Base-by-base conservation (phyloP, 2,113 vertebrate genomes). In the Lepus timidus region DNA sequence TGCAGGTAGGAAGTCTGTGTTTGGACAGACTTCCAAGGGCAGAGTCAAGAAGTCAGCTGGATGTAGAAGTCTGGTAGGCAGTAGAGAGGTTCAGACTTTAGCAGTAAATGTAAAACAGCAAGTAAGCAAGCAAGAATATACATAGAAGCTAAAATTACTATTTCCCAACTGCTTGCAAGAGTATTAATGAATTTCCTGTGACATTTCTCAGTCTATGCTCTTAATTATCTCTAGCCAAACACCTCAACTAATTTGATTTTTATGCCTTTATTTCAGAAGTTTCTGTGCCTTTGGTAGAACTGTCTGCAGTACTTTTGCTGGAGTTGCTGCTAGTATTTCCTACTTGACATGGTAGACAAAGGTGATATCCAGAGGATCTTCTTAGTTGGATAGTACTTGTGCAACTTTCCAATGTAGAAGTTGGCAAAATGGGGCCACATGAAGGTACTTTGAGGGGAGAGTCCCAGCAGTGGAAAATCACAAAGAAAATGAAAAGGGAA, bases 221-320 rank as follows among this genome's bases (percentile, higher is more conserved):
- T 90, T 70, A 58, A 58, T 19, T 31, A 4, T 9, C 14, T 84
- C 23, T 39, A 85, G 67, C n/a, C 85, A 94, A 64, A 44, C 58
- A 58, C 31, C n/a, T 96, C 39, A 58, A 25, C 29, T 86, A 67
- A 17, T 51, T 44, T 22, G 4, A 9, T 44, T 90, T 83, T 25
- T 85, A 89, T 81, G 55, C 31, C 51, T 93, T 79, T 79, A n/a
- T 76, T 93, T n/a, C 10, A 76, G 91, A 85, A 67, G 17, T 92
- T 82, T 81, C 73, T 73, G 3, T 74, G 76, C 1, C 19, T 64
- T 73, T 61, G 22, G 29, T 58, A 23, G 64, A 92, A 36, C 10
- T 58, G 20, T 64, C 64, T 44, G 14, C 39, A 31, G 19, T 44
- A n/a, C 6, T 9, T 71, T 75, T 52, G 23, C 44, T 85, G 36